These are phyloP conservation scores for Drosophila borealis DNA, from an alignment of 2,888 invertebrate species.

Conservation along the genomic window DNA sequence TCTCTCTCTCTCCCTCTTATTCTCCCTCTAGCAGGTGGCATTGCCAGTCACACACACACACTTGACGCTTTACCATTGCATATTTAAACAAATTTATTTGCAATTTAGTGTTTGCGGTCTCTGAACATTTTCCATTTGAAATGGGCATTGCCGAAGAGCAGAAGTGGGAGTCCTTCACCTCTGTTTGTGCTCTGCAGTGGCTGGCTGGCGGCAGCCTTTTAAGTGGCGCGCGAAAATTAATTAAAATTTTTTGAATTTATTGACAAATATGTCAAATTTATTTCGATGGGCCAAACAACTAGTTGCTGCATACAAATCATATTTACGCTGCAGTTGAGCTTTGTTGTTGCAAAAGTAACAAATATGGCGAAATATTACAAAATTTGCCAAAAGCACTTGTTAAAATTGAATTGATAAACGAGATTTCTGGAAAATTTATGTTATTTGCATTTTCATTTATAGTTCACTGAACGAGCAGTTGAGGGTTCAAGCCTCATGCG, in stretches of 20 bases:
- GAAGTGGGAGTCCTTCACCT: too few relatives aligned
- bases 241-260: conserved; percentile 75
- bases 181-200: conserved; percentile 28
- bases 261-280: conserved; percentile 73
- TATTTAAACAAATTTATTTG: conserved; percentile 78
- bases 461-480: too few relatives aligned
- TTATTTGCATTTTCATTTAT: neutral
- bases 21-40: conserved; percentile 27
- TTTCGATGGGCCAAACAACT: conserved; percentile 26
- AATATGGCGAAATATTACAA: conserved; percentile 1
- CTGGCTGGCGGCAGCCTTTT: conserved; percentile 37
- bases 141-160: neutral
- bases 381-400: neutral
- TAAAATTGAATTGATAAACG: neutral
- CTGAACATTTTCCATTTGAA: conserved; percentile 49
- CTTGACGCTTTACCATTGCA: conserved; percentile 59
- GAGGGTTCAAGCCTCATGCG: too few relatives aligned
- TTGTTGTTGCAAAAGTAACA: conserved; percentile 7
- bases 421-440: neutral
- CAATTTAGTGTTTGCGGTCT: conserved; percentile 77
- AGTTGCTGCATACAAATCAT: conserved; percentile 14
- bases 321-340: conserved; percentile 26
- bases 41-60: conserved; percentile 19
- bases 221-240: conserved; percentile 80
- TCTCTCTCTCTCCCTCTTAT: neutral